These are phyloP conservation scores for Meandrina meandrites DNA, from an alignment of 92 coral and sea anemone genomes.

Conservation along the genomic window DNA sequence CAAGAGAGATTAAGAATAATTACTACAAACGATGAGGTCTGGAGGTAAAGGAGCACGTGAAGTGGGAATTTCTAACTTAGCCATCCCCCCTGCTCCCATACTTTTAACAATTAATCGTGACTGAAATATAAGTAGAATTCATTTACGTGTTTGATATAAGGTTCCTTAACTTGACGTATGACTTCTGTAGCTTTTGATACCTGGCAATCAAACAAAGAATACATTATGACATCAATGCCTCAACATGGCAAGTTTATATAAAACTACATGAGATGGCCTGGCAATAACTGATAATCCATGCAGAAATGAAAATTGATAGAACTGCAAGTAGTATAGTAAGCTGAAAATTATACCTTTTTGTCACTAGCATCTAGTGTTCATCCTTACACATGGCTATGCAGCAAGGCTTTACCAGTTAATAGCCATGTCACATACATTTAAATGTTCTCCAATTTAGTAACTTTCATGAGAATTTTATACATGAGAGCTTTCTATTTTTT, in stretches of 20 bases:
- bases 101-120: neutral
- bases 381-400: neutral
- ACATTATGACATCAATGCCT: neutral
- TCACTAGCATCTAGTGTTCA: too few relatives aligned
- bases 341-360: neutral
- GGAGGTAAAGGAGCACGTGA: too few relatives aligned
- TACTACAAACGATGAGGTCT: too few relatives aligned
- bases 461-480: neutral
- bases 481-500: neutral
- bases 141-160: constrained; percentile 79
- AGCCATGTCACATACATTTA: neutral
- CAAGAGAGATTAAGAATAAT: too few relatives aligned
- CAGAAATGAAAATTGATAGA: neutral
- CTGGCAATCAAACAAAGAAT: constrained; percentile 40
- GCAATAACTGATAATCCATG: neutral
- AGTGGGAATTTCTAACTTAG: too few relatives aligned
- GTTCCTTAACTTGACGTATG: constrained; percentile 72
- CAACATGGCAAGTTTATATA: neutral
- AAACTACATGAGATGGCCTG: neutral
- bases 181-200: constrained; percentile 86
- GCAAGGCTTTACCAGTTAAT: neutral
- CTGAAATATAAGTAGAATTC: neutral
- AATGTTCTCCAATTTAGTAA: neutral
- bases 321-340: neutral
- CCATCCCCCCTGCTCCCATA: neutral